Base-by-base conservation (phyloP, 1,140 invertebrate species). In the Nautilus pompilius region DNA sequence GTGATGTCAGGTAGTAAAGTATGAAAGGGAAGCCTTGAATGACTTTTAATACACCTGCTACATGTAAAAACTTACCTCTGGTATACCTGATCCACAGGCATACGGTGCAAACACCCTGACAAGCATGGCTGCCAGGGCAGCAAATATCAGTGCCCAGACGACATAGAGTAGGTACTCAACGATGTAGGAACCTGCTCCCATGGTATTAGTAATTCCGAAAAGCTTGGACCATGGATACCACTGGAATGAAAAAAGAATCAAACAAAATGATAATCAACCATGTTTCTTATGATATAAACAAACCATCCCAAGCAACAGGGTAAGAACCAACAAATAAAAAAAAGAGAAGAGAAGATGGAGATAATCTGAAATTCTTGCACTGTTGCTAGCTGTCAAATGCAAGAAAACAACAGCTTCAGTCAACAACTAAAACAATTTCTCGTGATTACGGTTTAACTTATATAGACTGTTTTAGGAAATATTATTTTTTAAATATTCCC, bases 41-140 rank as follows among this genome's bases (percentile, higher is more conserved):
- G n/a, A n/a, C n/a, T n/a, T n/a, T n/a, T n/a, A n/a, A n/a, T n/a
- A n/a, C n/a, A n/a, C n/a, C n/a, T n/a, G n/a, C n/a, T n/a, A n/a
- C n/a, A n/a, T n/a, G n/a, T n/a, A n/a, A n/a, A n/a, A n/a, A 32
- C 80, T 80, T 83, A 91, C 90, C 86, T 99, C 97, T 20, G 97
- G 96, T 73, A 99, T 98, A 89, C 97, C 97, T 65, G 96, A 98
- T 10, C 96, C 97, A 83, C 96, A 98, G 5, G 97, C 98, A 82
- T 99, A 99, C 0, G 98, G 98, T 3, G 98, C 98, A 87, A 99
- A 99, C 88, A 98, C 97, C 68, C 93, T 87, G 15, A 99, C 97
- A 64, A 99, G 86, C 17, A 92, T 91, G 13, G 94, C 96, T 33
- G 96, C 95, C 5, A 99, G 84, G 0, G 91, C 89, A 10, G 95